Conservation (phyloP, 2,888 invertebrate genomes). For the Apoda limacodes region DNA sequence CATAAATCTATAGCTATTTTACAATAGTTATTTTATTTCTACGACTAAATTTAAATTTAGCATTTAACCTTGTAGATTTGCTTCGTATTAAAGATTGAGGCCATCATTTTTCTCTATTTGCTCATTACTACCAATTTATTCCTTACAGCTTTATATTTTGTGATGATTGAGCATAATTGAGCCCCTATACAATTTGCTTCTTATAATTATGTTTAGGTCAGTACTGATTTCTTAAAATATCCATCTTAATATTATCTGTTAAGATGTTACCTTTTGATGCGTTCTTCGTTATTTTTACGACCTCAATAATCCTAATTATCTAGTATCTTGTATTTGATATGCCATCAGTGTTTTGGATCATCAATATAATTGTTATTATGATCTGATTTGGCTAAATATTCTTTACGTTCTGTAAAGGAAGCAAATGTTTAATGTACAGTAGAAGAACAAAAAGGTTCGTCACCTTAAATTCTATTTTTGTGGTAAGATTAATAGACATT, state of each 20-base stretch:
- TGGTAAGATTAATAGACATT: no score
- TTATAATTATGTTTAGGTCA: constrained; percentile 38
- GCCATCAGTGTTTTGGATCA: constrained; percentile 29
- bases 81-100: constrained; percentile 44
- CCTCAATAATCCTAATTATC: constrained; percentile 30
- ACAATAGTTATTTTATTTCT: constrained; percentile 30
- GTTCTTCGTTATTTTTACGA: no score
- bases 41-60: no score
- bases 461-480: no score
- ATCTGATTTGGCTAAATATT: constrained; percentile 14
- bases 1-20: constrained; percentile 30
- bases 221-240: no score
- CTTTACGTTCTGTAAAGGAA: no score
- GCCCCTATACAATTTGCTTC: constrained; percentile 52
- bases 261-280: no score
- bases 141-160: constrained; percentile 51
- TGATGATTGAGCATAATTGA: constrained; percentile 42
- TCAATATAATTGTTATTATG: constrained; percentile 9
- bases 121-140: no score
- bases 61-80: constrained; percentile 44
- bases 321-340: constrained; percentile 32
- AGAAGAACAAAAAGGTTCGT: no score
- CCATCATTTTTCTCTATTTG: constrained; percentile 25
- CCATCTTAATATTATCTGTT: no score
- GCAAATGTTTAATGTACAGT: no score